phyloP scores from a whole-genome alignment of 23 tunicate genomes.

The Ciona savignyi region DNA sequence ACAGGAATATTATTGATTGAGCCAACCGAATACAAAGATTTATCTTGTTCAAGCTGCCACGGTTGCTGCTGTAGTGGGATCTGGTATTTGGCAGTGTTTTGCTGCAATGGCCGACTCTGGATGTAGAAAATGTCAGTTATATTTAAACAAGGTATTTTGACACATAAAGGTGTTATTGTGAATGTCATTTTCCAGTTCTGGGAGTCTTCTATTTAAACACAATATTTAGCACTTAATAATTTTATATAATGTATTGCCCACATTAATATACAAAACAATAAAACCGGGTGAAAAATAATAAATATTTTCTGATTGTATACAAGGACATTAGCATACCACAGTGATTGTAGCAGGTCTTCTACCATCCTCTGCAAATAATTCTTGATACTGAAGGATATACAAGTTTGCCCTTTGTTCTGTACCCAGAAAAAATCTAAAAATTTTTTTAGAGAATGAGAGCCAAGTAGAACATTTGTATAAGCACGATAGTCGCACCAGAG shows the following conservation, averaged over 20 bases:
- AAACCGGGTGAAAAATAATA: too few relatives aligned
- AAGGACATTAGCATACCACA: slow-evolving; percentile 21
- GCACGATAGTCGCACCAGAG: too few relatives aligned
- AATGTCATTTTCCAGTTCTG: too few relatives aligned
- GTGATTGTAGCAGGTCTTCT: slow-evolving; percentile 80
- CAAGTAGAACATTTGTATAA: too few relatives aligned
- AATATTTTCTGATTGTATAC: too few relatives aligned
- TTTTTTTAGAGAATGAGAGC: too few relatives aligned
- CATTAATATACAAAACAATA: too few relatives aligned
- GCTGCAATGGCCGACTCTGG: slow-evolving; percentile 40
- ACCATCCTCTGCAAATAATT: slow-evolving; percentile 91
- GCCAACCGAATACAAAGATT: slow-evolving; percentile 77
- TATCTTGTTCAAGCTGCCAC: slow-evolving; percentile 90
- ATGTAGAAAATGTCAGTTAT: neutral
- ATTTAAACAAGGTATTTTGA: neutral
- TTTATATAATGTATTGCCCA: too few relatives aligned
- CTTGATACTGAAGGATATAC: slow-evolving; percentile 84
- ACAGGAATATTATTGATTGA: slow-evolving; percentile 68
- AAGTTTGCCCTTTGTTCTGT: slow-evolving; percentile 68
- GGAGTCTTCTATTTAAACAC: too few relatives aligned
- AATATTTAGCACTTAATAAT: too few relatives aligned
- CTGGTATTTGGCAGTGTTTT: slow-evolving; percentile 42
- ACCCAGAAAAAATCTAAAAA: slow-evolving; percentile 65
- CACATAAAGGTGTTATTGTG: too few relatives aligned
- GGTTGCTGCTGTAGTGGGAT: slow-evolving; percentile 74